These are phyloP conservation scores for Clamator glandarius DNA, from an alignment of 2,797 vertebrate species.

Conservation along the genomic window DNA sequence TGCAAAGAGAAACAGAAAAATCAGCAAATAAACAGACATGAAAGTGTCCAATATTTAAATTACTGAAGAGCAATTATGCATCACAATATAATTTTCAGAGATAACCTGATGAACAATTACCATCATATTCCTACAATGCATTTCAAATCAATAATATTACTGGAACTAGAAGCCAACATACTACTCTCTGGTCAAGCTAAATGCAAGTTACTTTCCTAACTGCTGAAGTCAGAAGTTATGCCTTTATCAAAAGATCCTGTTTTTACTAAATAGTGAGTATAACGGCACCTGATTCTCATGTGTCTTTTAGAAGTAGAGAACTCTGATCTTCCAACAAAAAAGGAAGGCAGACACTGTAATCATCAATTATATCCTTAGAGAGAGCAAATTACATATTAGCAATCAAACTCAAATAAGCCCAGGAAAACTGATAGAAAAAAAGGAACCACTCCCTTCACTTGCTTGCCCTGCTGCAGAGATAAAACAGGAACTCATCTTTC, in stretches of 20 bases:
- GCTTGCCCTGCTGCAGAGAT: slow-evolving; percentile 14
- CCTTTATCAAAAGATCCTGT: not conserved
- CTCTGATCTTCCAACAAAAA: slow-evolving; percentile 37
- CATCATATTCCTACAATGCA: not conserved
- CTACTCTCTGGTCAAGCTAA: not conserved
- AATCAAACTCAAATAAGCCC: not conserved
- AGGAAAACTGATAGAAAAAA: slow-evolving; percentile 36
- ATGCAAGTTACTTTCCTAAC: slow-evolving; percentile 6
- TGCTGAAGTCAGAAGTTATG: not conserved
- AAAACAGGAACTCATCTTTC: slow-evolving; percentile 20
- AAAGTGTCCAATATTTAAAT: not conserved
- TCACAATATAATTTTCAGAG: not conserved
- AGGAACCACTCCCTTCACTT: not conserved
- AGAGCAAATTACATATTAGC: slow-evolving; percentile 46
- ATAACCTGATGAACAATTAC: slow-evolving; percentile 16
- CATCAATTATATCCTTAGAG: slow-evolving; percentile 32
- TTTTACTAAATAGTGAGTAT: not conserved
- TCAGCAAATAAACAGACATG: not conserved
- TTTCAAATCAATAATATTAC: slow-evolving; percentile 9
- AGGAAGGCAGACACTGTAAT: slow-evolving; percentile 37
- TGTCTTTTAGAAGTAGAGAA: slow-evolving; percentile 37
- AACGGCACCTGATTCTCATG: slow-evolving; percentile 28
- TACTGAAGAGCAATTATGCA: not conserved
- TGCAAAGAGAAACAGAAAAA: not conserved
- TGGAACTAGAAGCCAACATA: not conserved